A percentile compares a stretch with the other conserved stretches of the same genome.
phyloP scores from a whole-genome alignment of 2,888 invertebrate species.

The Tuta absoluta region DNA sequence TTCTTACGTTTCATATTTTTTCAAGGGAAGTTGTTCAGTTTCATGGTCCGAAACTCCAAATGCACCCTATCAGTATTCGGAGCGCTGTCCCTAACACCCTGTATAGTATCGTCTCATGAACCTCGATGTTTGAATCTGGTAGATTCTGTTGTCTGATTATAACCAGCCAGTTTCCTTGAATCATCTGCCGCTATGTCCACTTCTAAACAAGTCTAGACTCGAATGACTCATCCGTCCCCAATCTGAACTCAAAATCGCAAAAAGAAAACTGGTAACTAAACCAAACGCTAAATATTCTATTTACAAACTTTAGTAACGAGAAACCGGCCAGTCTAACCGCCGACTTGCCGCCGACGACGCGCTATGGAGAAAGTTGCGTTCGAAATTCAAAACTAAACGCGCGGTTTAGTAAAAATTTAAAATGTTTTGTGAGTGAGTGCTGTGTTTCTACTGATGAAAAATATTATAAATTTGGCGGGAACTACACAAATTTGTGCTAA shows the following conservation, averaged over 20 bases:
- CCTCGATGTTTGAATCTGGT: no score
- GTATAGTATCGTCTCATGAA: no score
- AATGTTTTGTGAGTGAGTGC: neutral
- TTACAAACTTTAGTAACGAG: conserved; percentile 39
- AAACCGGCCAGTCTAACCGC: conserved; percentile 38
- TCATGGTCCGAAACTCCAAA: no score
- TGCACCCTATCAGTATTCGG: no score
- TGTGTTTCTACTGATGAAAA: neutral
- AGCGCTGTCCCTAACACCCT: no score
- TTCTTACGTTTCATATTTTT: no score
- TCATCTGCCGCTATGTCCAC: no score
- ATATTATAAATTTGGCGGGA: neutral
- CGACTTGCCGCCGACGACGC: conserved; percentile 32
- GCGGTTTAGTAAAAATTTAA: neutral
- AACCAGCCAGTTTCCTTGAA: no score
- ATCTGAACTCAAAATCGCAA: conserved; percentile 29
- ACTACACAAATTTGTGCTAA: neutral
- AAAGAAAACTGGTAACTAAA: conserved; percentile 27
- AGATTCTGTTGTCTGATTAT: no score
- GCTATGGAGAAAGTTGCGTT: conserved; percentile 29
- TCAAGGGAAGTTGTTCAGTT: no score
- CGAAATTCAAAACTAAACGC: neutral
- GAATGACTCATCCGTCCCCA: conserved; percentile 34
- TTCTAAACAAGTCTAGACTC: neutral
- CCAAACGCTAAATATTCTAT: conserved; percentile 38